Conservation (phyloP, 2,888 invertebrate species). For the Macaria liturata region DNA sequence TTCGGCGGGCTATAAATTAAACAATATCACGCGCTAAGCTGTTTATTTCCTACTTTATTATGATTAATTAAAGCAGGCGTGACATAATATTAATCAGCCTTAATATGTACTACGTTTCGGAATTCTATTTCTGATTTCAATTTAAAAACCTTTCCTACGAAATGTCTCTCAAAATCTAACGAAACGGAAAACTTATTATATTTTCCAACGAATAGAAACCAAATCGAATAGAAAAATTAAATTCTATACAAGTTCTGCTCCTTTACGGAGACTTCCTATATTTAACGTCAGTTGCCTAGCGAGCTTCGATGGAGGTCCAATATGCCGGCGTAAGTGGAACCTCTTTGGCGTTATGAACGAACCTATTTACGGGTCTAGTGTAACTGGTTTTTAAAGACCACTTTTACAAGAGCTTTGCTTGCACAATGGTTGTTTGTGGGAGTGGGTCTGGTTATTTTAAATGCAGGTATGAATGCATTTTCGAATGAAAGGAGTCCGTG, state of each 20-base stretch:
- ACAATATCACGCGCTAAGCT: not conserved
- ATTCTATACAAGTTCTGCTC: constrained; percentile 19
- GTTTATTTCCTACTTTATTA: constrained; percentile 6
- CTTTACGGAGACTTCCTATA: constrained; percentile 22
- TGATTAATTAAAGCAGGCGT: not conserved
- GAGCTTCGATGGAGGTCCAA: constrained; percentile 21
- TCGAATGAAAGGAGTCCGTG: constrained; percentile 47
- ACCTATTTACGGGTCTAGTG: not conserved
- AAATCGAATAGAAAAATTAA: constrained; percentile 8
- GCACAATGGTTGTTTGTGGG: not conserved
- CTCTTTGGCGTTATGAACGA: not conserved
- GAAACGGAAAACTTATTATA: not conserved
- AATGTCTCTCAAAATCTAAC: not conserved
- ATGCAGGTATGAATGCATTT: constrained; percentile 43
- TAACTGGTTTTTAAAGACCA: not conserved
- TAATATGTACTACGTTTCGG: not conserved
- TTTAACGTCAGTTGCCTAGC: constrained; percentile 23
- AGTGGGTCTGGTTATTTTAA: constrained; percentile 28
- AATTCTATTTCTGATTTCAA: not conserved
- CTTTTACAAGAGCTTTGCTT: constrained; percentile 5
- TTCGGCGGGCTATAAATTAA: too few species aligned
- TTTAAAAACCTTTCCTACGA: not conserved
- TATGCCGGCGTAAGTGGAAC: constrained; percentile 16
- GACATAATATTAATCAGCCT: not conserved
- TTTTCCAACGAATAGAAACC: not conserved